Percentiles rank a stretch among this genome's conserved stretches.
phyloP scores from a whole-genome alignment of 2,113 vertebrate genomes.

The Octodon degus region DNA sequence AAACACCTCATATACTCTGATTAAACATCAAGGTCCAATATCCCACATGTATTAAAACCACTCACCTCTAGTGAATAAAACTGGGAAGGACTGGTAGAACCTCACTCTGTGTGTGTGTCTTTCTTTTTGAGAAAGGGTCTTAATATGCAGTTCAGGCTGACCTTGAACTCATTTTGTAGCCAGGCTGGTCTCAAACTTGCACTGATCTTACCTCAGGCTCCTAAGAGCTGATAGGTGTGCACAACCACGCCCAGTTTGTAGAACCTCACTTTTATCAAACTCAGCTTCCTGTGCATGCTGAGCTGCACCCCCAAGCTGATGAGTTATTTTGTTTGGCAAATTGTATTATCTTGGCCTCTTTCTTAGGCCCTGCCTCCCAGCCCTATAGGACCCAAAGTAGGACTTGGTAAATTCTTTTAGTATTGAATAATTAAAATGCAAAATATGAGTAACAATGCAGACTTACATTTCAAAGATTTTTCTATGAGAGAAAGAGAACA shows the following conservation, averaged over 20 bases:
- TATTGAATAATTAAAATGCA: constrained; percentile 5
- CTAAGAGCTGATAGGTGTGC: too few relatives aligned
- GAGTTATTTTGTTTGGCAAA: constrained; percentile 10
- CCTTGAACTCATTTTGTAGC: too few relatives aligned
- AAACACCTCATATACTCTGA: not conserved
- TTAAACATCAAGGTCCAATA: not conserved
- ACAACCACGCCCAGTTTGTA: too few relatives aligned
- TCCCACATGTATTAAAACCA: constrained; percentile 9
- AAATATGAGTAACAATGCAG: not conserved
- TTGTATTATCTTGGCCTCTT: not conserved
- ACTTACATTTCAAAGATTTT: not conserved
- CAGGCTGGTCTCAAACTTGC: too few relatives aligned
- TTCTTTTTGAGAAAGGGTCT: too few relatives aligned
- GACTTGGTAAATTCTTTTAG: constrained; percentile 36
- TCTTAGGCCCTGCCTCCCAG: not conserved
- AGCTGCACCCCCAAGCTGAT: not conserved
- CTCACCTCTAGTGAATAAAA: not conserved
- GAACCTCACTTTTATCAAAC: not conserved
- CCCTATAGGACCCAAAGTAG: not conserved
- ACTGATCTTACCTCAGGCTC: too few relatives aligned
- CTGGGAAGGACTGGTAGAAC: not conserved
- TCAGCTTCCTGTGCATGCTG: not conserved
- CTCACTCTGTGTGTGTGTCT: not conserved
- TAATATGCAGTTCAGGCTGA: too few relatives aligned
- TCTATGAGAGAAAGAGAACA: not conserved